A percentile compares a stretch with the other conserved stretches of the same genome.
Conservation (phyloP, 1,140 invertebrate species). For the Oncopeltus fasciatus region DNA sequence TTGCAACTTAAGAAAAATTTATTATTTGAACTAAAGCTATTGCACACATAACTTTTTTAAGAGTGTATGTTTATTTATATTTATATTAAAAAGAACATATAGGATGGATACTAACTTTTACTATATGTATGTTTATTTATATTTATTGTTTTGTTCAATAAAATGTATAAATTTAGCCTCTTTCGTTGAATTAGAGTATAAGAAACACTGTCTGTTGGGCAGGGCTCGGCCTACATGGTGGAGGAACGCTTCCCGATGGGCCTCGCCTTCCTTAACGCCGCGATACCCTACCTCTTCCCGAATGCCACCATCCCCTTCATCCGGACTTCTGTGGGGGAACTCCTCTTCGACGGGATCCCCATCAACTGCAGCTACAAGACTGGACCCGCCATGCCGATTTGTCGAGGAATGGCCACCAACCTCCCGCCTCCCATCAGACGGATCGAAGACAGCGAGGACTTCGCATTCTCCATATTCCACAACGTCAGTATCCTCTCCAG, state of each 20-base stretch:
- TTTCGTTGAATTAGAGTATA: background rate
- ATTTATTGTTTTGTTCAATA: background rate
- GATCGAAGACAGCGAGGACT: background rate
- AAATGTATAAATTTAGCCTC: background rate
- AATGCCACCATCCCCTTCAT: constrained; percentile 43
- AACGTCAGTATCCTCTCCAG: too few species aligned
- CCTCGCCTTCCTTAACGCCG: constrained; percentile 21
- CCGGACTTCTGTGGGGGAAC: constrained; percentile 42
- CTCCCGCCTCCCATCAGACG: background rate
- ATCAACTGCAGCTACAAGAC: constrained; percentile 19
- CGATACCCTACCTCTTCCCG: constrained; percentile 38
- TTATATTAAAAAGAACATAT: too few species aligned
- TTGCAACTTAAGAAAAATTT: too few species aligned
- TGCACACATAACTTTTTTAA: background rate
- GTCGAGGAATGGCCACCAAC: background rate
- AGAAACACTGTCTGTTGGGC: background rate
- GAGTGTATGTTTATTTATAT: background rate
- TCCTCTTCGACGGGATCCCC: constrained; percentile 51
- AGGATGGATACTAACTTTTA: too few species aligned
- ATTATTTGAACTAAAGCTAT: background rate
- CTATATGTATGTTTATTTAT: too few species aligned
- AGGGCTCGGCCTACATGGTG: constrained; percentile 15
- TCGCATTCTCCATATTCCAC: background rate
- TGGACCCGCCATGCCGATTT: constrained; percentile 20
- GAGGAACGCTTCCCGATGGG: constrained; percentile 11